These are phyloP conservation scores for Chaetura pelagica DNA, from an alignment of 2,113 vertebrate species.

Conservation along the genomic window DNA sequence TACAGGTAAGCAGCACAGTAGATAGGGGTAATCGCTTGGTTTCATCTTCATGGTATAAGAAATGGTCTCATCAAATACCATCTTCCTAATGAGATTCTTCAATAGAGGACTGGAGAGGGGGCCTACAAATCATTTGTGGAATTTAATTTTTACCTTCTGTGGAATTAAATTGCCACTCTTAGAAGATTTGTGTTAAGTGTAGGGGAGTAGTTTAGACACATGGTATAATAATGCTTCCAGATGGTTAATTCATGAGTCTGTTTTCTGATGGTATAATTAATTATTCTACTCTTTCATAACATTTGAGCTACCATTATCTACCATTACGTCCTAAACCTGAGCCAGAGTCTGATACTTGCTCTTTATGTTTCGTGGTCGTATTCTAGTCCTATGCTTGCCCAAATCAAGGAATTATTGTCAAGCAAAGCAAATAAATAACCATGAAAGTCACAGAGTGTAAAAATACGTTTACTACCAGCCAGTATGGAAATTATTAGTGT, in stretches of 20 bases:
- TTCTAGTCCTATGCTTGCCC: not conserved
- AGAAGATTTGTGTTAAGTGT: not conserved
- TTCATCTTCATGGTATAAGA: not conserved
- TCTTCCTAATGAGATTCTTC: not conserved
- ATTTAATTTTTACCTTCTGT: conserved; percentile 6
- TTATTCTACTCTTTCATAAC: not conserved
- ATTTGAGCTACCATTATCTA: not conserved
- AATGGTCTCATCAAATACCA: not conserved
- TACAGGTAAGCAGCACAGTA: not conserved
- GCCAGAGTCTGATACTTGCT: not conserved
- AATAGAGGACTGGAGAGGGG: not conserved
- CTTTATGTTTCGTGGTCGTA: not conserved
- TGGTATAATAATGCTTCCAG: not conserved
- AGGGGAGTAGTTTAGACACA: conserved; percentile 2
- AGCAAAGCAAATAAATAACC: not conserved
- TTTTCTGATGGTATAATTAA: conserved; percentile 31
- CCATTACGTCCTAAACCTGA: not conserved
- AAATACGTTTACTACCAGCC: not conserved
- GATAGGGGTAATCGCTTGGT: not conserved
- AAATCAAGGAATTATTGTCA: not conserved
- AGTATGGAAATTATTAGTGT: not conserved
- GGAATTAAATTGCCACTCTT: conserved; percentile 12
- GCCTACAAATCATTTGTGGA: not conserved
- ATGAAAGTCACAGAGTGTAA: not conserved
- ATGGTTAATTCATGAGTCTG: not conserved